A percentile compares a stretch with the other conserved stretches of the same genome.
These are phyloP conservation scores for Abrostola triplasia DNA, from an alignment of 2,888 invertebrate species.

Conservation along the genomic window DNA sequence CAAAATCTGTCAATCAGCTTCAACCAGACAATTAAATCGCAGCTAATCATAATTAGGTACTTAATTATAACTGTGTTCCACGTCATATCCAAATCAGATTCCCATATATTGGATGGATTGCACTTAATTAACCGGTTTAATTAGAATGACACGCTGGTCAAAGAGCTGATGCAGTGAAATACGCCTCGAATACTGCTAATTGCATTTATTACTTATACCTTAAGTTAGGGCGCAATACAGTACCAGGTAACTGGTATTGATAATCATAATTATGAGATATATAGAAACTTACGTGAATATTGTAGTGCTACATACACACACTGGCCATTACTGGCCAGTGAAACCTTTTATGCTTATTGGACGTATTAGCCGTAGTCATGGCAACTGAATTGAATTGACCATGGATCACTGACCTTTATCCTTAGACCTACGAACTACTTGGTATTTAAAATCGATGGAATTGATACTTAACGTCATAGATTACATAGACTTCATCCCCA, in stretches of 20 bases:
- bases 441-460: too few relatives aligned
- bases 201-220: background rate
- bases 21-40: conserved; percentile 18
- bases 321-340: too few relatives aligned
- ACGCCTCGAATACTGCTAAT: background rate
- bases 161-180: conserved; percentile 49
- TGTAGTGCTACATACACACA: too few relatives aligned
- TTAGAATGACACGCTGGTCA: conserved; percentile 66
- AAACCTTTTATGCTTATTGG: too few relatives aligned
- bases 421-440: too few relatives aligned
- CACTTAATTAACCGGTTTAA: conserved; percentile 72
- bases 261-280: too few relatives aligned
- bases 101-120: conserved; percentile 42
- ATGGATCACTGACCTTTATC: too few relatives aligned
- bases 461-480: too few relatives aligned
- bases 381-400: too few relatives aligned
- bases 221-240: background rate
- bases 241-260: background rate
- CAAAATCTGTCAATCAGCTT: conserved; percentile 1
- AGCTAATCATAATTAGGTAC: conserved; percentile 37
- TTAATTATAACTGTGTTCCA: conserved; percentile 32
- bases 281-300: too few relatives aligned
- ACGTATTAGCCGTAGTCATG: too few relatives aligned
- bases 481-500: too few relatives aligned
- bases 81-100: conserved; percentile 40